phyloP scores from a whole-genome alignment of 2,797 vertebrate species.

The Pseudomugil gertrudae region DNA sequence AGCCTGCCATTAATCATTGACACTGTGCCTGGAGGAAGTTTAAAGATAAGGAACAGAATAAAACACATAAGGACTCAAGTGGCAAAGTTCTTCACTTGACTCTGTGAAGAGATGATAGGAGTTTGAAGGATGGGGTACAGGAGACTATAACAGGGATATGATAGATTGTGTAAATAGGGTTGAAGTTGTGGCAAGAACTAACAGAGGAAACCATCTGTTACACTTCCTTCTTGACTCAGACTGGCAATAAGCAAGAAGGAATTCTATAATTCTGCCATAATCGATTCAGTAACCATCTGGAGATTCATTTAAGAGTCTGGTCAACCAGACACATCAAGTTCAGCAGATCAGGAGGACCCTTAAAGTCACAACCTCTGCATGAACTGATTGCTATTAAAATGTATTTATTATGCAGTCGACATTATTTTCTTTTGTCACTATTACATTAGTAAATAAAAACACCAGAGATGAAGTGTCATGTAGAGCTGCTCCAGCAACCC shows the following conservation, averaged over 20 bases:
- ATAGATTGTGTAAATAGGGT: constrained; percentile 18
- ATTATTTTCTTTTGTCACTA: background rate
- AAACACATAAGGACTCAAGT: constrained; percentile 8
- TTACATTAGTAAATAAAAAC: background rate
- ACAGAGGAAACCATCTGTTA: constrained; percentile 25
- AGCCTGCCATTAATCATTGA: constrained; percentile 36
- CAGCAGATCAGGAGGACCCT: background rate
- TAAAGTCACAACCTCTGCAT: background rate
- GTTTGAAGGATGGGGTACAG: background rate
- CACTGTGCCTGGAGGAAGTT: constrained; percentile 27
- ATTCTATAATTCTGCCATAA: background rate
- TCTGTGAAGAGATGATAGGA: background rate
- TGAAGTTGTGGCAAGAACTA: constrained; percentile 42
- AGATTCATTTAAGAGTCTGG: background rate
- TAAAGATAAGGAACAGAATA: constrained; percentile 29
- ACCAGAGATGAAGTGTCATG: background rate
- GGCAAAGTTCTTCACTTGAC: constrained; percentile 7
- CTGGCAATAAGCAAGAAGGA: background rate
- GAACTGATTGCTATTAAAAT: background rate
- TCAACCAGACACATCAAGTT: background rate
- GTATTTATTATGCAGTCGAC: background rate
- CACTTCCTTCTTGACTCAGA: constrained; percentile 14
- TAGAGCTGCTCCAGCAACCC: background rate
- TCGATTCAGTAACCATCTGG: background rate
- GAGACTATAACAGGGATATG: background rate